phyloP scores from a whole-genome alignment of 1,140 invertebrate species.

The Heliconius melpomene region DNA sequence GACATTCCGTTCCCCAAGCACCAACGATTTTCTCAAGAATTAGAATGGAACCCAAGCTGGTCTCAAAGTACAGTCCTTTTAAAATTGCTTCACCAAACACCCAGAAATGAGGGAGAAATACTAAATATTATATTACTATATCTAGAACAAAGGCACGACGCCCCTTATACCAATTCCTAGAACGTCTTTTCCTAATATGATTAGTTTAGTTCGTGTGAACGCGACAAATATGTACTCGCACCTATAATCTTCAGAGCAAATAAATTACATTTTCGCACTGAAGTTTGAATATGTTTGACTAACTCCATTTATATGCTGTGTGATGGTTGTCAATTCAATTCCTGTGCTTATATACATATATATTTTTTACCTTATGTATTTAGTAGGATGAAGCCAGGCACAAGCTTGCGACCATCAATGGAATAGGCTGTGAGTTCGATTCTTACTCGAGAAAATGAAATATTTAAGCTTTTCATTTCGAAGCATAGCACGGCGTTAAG shows the following conservation, averaged over 20 bases:
- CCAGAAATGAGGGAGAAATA: not conserved
- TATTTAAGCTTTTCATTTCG: no score
- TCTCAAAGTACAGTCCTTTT: not conserved
- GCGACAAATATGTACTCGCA: constrained; percentile 5
- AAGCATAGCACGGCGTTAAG: no score
- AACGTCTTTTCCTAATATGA: constrained; percentile 11
- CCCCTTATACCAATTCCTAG: not conserved
- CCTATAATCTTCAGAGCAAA: not conserved
- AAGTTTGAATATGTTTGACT: not conserved
- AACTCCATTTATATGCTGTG: not conserved
- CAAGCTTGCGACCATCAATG: no score
- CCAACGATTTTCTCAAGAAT: no score
- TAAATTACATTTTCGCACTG: constrained; percentile 1
- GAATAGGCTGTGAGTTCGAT: no score
- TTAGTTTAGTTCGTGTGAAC: not conserved
- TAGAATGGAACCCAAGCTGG: not conserved
- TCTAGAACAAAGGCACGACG: not conserved
- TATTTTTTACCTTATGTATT: no score
- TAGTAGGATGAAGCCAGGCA: no score
- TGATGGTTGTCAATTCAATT: not conserved
- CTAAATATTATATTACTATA: not conserved
- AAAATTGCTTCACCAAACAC: not conserved
- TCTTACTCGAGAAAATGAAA: no score
- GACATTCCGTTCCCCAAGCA: not conserved
- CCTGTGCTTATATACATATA: not conserved